Evolutionary conservation across 2,113 vertebrate genomes (phyloP), one percentile per base, ranked within the genome.

Genomic region (Laticauda laticaudata): DNA sequence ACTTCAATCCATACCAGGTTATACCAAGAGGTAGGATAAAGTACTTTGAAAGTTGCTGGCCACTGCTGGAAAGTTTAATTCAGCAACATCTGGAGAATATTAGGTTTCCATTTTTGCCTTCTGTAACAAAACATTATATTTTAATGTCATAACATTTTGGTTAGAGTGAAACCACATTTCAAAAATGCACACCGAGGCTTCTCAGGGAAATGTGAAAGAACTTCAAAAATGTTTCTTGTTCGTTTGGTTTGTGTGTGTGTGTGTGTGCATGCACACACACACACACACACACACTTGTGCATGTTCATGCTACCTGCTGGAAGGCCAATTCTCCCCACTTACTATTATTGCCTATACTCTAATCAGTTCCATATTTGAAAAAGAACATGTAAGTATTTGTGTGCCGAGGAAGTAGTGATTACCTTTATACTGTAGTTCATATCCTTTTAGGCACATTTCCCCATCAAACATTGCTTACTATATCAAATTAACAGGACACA

Each of bases 181-280:
- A 39, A 81, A 21, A 81, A 81, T 39, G 34, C 6, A 21, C 15
- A 81, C 34, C 1, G 2, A 39, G 6, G 69, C 34, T 39, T 2
- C 69, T 81, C 69, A 81, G 69, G 6, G 69, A 81, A 81, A 81
- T 39, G 18, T 81, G 34, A 81, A 39, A 81, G 34, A 81, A 81
- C 15, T 81, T 81, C 18, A 81, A 81, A 39, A 81, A 51, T 21
- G 5, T 81, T 81, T 39, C 75, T 6, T 21, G 15, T 7, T 81
- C 3, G 34, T 3, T 69, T 26, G 8, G 23, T n/a, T 4, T 0
- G 11, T 69, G 4, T n/a, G 26, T 64, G 61, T 61, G 23, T 12
- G 26, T 29, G 10, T 4, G 24, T 11, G 24, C 0, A 0, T 29
- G 24, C 3, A 23, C 3, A 26, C 1, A 4, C 0, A 1, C 1